phyloP scores from a whole-genome alignment of 2,113 vertebrate genomes.

The Poecilia latipinna region DNA sequence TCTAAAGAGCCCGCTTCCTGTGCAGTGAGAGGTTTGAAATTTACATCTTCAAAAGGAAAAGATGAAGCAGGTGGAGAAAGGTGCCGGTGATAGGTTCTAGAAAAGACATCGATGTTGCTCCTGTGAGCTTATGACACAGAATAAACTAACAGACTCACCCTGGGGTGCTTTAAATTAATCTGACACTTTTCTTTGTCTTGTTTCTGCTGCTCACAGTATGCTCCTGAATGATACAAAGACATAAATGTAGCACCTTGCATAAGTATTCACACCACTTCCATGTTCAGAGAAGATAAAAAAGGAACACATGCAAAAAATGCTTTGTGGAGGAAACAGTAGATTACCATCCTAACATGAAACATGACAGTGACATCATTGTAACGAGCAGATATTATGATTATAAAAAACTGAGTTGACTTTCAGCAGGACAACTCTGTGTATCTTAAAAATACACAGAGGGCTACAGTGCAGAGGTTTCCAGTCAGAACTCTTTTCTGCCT shows the following conservation, averaged over 20 bases:
- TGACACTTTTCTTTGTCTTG: background rate
- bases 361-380: no score
- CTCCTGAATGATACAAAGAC: background rate
- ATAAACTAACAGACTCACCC: background rate
- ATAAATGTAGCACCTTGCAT: background rate
- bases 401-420: no score
- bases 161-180: background rate
- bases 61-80: conserved; percentile 1
- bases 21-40: conserved; percentile 39
- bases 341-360: no score
- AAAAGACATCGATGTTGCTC: background rate
- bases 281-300: no score
- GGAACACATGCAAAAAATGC: no score
- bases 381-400: no score
- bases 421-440: no score
- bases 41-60: conserved; percentile 28
- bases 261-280: background rate
- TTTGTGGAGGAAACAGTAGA: no score
- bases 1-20: conserved; percentile 61
- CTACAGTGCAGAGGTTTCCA: no score
- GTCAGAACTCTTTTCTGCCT: no score
- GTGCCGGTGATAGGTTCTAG: conserved; percentile 3
- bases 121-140: background rate
- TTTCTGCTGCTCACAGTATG: background rate
- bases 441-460: no score